Conservation (phyloP, 2,888 invertebrate species). For the Tridacna gigas region DNA sequence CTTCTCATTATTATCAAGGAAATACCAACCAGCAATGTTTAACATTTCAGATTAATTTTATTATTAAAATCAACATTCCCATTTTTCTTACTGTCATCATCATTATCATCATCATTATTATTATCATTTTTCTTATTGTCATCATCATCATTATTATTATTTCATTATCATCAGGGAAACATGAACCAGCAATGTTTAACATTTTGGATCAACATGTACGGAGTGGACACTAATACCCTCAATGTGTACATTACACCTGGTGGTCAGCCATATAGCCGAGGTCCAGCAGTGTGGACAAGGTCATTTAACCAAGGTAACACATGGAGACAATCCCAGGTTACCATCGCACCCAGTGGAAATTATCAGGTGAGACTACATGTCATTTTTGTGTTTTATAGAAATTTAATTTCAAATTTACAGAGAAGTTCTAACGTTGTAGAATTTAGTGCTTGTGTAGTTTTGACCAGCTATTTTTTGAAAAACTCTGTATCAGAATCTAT, state of each 20-base stretch:
- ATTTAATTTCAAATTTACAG: too few relatives aligned
- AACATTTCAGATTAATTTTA: slow-evolving; percentile 78
- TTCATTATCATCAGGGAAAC: slow-evolving; percentile 1
- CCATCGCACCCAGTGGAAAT: slow-evolving; percentile 65
- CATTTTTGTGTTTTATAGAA: not conserved
- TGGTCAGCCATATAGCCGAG: slow-evolving; percentile 43
- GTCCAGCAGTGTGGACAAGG: slow-evolving; percentile 69
- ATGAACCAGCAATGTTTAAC: slow-evolving; percentile 56
- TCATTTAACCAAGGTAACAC: slow-evolving; percentile 75
- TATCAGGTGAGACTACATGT: slow-evolving; percentile 68
- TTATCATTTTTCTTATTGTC: not conserved
- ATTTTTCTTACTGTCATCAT: too few relatives aligned
- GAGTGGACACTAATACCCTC: slow-evolving; percentile 72
- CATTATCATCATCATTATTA: not conserved
- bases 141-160: not conserved
- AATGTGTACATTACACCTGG: slow-evolving; percentile 67
- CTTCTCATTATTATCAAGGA: not conserved
- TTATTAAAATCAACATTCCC: too few relatives aligned
- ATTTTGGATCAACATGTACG: slow-evolving; percentile 81
- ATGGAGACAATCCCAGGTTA: slow-evolving; percentile 74
- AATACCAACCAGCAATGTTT: slow-evolving; percentile 55
- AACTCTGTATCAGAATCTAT: too few relatives aligned
- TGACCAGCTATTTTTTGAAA: too few relatives aligned
- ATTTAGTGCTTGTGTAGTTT: too few relatives aligned
- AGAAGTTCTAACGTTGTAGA: too few relatives aligned